Base-by-base conservation (phyloP, 2,797 vertebrate species). In the Lutjanus campechanus region DNA sequence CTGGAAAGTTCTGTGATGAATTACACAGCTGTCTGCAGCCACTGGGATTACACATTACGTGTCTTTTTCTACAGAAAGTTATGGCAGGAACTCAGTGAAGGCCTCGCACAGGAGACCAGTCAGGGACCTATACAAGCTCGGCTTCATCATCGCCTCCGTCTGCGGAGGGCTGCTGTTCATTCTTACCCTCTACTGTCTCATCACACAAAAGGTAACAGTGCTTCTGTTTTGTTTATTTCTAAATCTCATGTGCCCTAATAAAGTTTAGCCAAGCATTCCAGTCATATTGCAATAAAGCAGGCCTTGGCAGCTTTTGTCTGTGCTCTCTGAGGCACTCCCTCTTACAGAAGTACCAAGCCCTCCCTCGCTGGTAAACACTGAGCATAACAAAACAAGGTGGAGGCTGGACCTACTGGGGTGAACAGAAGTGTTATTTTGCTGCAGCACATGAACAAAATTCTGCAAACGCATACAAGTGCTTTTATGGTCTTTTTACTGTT, bases 121-220 rank as follows among this genome's bases (percentile, higher is more conserved):
- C 61, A 84, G 44, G 82, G 84, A 93, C 72, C 75, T 94, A 54
- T 95, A 93, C 91, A 95, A 93, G 84, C 77, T 93, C 13, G 93
- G 93, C 70, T 95, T 96, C 83, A 95, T 95, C 85, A 77, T 92
- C 11, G 49, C 91, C 53, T 94, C 94, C 68, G 84, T 93, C 89
- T 90, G 92, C 19, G 94, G 92, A 67, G 96, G 93, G 85, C 82
- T 95, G 84, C 87, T 95, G 70, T 69, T 95, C 50, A 78, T 95
- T 60, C 73, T 95, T 54, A 89, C 82, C 15, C 75, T 95, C 86
- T 95, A 90, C 88, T 95, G 93, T 87, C 77, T 95, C 83, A 89
- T 95, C 80, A 76, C 87, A 81, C 91, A 92, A 86, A 96, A 95
- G 96, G 96, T 96, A 95, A 43, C 7, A n/a, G 25, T 8, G 29